Base-by-base conservation (phyloP, 1,140 invertebrate genomes). In the Riptortus pedestris region DNA sequence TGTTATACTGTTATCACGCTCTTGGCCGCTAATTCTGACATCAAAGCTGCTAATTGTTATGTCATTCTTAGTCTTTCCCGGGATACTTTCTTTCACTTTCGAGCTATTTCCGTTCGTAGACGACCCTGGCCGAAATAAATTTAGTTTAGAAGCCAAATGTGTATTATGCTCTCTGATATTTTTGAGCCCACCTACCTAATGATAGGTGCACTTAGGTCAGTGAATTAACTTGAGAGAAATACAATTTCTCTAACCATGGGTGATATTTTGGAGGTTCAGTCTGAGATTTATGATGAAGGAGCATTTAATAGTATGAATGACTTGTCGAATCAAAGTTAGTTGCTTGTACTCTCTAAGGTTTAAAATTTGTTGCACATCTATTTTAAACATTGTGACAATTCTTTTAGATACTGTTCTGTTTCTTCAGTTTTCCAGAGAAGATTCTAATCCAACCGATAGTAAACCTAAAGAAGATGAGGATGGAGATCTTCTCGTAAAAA, bases 401-500 rank as follows among this genome's bases (percentile, higher is more conserved):
- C 16, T 55, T 55, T 55, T 55, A 55, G 51, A 55, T 55, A 24
- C 51, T 16, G 14, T 55, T 2, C 24, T 55, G 14, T 55, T 55
- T 14, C 51, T 55, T 27, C 51, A 55, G 24, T 55, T 55, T 55
- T 55, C 24, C 14, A 18, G 26, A 26, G 12, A 3, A 24, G 0
- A 5, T 55, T 18, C 16, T 24, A 26, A 55, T 24, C 1, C 16
- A 27, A 24, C 14, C 18, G 14, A 24, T 14, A 26, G 20, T 38
- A 38, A 38, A 3, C 7, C 26, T 9, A 26, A 55, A 55, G 24
- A 4, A 29, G 80, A 82, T 55, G 73, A 75, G 7, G 80, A 82
- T 69, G 77, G 79, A n/a, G 81, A 82, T 66, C 70, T 78, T 33
- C 67, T 77, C 28, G 48, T 78, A 26, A 61, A 70, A 14, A 69